Evolutionary conservation across 2,888 invertebrate genomes (phyloP), one percentile per base, ranked within the genome.

Genomic region (Oxycera nigricornis): DNA sequence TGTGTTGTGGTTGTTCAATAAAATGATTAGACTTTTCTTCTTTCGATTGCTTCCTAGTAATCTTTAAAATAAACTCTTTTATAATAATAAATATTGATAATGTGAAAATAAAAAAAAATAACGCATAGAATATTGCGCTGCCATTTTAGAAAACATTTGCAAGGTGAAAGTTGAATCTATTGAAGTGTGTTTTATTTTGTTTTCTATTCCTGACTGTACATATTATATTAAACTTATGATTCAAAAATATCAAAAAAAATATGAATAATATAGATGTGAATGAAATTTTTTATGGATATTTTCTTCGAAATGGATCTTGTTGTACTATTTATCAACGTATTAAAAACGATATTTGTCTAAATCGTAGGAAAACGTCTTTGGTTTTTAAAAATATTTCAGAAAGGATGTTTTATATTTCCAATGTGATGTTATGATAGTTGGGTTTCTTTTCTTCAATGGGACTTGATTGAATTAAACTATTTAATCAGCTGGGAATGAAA

Each of bases 271-370:
- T 65, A 65, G 41, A 41, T 30, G 65, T 65, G 65, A 65, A 65
- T 65, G 65, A 30, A 65, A 65, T 65, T 61, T 61, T 65, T 70
- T 52, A 52, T 31, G 31, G 31, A 41, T 30, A 52, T 31, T 70
- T 70, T 70, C 70, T 70, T 70, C 68, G 30, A 52, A 31, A 46
- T 30, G 50, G 50, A 68, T 68, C 70, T 70, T 70, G 70, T 52
- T 70, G 70, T 70, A 70, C 52, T 52, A 70, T 70, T 70, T 70
- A 70, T 70, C 70, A 52, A 20, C 70, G 70, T 70, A 70, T 70
- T 52, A 70, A 52, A 70, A 70, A 30, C 17, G 22, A 55, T 22
- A n/a, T 70, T 55, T 70, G 70, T 70, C 70, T 20, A 68, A 70
- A 52, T 52, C 55, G 9, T 9, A n/a, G 24, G 22, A 41, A 65